phyloP scores from a whole-genome alignment of 2,888 invertebrate species.

The Apoda limacodes region DNA sequence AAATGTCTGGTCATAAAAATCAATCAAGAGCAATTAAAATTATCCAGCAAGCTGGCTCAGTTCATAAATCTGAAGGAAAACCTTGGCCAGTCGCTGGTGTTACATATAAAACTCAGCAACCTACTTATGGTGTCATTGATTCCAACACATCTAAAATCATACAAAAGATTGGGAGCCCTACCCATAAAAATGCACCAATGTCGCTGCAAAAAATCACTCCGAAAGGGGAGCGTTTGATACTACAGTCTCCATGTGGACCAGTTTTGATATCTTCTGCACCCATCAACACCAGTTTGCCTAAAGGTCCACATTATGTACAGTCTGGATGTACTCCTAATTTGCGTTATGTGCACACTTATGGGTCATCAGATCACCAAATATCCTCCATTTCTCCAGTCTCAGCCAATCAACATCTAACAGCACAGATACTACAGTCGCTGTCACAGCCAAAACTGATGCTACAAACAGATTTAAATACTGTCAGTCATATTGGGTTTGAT shows the following conservation, averaged over 20 bases:
- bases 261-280: constrained; percentile 56
- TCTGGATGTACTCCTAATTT: constrained; percentile 57
- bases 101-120: constrained; percentile 48
- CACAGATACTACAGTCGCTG: constrained; percentile 71
- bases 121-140: constrained; percentile 41
- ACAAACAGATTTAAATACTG: constrained; percentile 23
- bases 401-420: constrained; percentile 72
- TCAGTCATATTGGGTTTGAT: background rate
- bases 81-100: constrained; percentile 52
- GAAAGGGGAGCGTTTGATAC: constrained; percentile 51
- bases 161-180: constrained; percentile 59
- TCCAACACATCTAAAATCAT: constrained; percentile 52
- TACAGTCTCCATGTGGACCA: constrained; percentile 58
- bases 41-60: constrained; percentile 57
- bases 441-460: constrained; percentile 57
- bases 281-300: constrained; percentile 44
- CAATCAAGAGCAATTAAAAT: constrained; percentile 68
- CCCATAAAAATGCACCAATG: constrained; percentile 41
- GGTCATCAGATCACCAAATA: constrained; percentile 42
- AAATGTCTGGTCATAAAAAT: constrained; percentile 44
- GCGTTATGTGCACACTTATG: constrained; percentile 56
- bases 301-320: constrained; percentile 62
- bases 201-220: constrained; percentile 44
- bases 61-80: constrained; percentile 51
- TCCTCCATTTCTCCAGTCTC: constrained; percentile 61